Base-by-base conservation (phyloP, 1,140 invertebrate genomes). In the Drosophila ercepeae region DNA sequence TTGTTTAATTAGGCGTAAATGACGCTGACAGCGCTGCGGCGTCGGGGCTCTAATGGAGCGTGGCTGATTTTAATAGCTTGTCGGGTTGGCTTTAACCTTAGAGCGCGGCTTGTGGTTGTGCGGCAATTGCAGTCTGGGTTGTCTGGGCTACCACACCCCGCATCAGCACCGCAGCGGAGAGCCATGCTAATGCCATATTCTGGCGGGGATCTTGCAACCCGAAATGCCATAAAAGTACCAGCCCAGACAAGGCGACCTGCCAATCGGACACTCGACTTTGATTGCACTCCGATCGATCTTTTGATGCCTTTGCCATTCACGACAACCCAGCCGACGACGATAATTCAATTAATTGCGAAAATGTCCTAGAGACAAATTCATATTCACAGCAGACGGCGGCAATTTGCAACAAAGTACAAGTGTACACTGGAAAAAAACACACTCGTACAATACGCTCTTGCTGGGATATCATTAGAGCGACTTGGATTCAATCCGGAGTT, bases 321-420 rank as follows among this genome's bases (percentile, higher is more conserved):
- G 82, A 60, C 32, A 9, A 42, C 44, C 18, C 11, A 19, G 45
- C 23, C 9, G 45, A 11, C 29, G 29, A 83, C 83, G 82, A 89
- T 88, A 88, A 88, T 88, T 88, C 82, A 88, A 88, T 88, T 88
- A 88, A 88, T 88, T 88, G 82, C 83, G 58, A 89, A 88, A 89
- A 88, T 88, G 78, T 88, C 82, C 82, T 88, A 88, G 83, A 88
- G 82, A 83, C 83, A 88, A 89, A 89, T 89, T 82, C 82, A 82
- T 75, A 86, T 86, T 86, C 81, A 84, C 63, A 78, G 69, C 78
- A 69, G 65, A 63, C 71, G 29, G 41, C 39, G 39, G 39, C 39
- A 3, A 42, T 42, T 11, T 54, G 75, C 76, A 58, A 72, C 79
- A 84, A 83, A 78, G 76, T 84, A 46, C 70, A 79, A 67, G 36